A percentile compares a stretch with the other conserved stretches of the same genome.
Evolutionary conservation across 2,113 vertebrate genomes (phyloP).

Genomic region (Benitochromis conjunctus): DNA sequence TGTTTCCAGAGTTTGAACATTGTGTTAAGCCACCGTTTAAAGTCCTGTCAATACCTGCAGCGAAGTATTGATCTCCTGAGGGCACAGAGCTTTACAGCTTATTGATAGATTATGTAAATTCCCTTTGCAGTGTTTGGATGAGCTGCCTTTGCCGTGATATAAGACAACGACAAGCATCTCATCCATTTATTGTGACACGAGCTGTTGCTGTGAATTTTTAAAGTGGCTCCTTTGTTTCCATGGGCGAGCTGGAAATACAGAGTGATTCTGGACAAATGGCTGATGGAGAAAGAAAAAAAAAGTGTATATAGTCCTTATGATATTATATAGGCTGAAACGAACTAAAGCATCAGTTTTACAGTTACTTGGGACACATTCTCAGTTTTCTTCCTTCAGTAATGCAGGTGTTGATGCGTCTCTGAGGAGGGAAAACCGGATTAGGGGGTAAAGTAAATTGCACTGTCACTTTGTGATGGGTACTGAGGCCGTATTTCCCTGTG

Average conservation of each 20-base stretch:
- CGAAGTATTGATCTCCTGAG: conserved; percentile 47
- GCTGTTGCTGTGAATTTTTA: conserved; percentile 32
- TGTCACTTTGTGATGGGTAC: conserved; percentile 67
- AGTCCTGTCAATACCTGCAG: conserved; percentile 61
- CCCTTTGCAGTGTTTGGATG: conserved; percentile 33
- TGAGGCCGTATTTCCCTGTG: conserved; percentile 58
- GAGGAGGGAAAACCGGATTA: conserved; percentile 50
- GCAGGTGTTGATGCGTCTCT: conserved; percentile 51
- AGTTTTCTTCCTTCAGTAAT: conserved; percentile 44
- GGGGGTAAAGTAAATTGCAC: conserved; percentile 68
- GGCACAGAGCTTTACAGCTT: conserved; percentile 39
- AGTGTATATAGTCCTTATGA: not conserved
- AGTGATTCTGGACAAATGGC: not conserved
- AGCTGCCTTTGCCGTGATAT: conserved; percentile 35
- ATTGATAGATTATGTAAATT: conserved; percentile 64
- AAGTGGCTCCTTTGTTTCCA: not conserved
- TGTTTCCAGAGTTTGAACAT: conserved; percentile 53
- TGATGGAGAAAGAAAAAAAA: not conserved
- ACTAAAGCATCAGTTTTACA: not conserved
- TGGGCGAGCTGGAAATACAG: conserved; percentile 11
- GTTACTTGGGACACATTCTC: not conserved
- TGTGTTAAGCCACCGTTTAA: conserved; percentile 65
- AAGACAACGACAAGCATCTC: conserved; percentile 48
- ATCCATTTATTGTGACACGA: conserved; percentile 26
- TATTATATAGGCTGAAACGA: not conserved